Base-by-base conservation (phyloP, 2,113 vertebrate genomes). In the Aepyceros melampus region DNA sequence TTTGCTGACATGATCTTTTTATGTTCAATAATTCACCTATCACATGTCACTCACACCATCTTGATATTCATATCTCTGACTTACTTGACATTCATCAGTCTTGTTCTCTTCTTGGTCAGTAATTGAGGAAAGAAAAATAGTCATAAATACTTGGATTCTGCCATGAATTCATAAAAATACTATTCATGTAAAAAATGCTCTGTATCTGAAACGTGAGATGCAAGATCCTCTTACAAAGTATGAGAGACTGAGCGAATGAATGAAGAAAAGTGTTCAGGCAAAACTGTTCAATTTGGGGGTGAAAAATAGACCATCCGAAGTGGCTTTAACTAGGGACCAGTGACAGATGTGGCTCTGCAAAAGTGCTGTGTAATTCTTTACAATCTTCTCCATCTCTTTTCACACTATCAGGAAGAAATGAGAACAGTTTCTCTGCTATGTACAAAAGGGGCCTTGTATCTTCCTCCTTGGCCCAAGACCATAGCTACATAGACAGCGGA, bases 11-110 rank as follows among this genome's bases (percentile, higher is more conserved):
- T 51, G 94, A 96, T 96, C 88, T 78, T 97, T 97, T 97, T 96
- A 97, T 87, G 91, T 94, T 98, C 90, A 96, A 76, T 98, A 97
- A 95, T 98, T 97, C 92, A 97, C 82, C 71, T 93, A 67, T 96
- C 58, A n/a, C 31, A 21, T 93, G 62, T 97, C 96, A 97, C 40
- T 97, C 95, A 91, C 15, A 84, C 31, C n/a, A 84, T 81, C 49
- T 94, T 97, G 86, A 40, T 95, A 97, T 97, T 95, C 83, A 87
- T 60, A 92, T 67, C 49, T 97, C 25, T 51, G 58, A 86, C 85
- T 97, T 89, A 95, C 33, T 95, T 97, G 86, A 89, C 91, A 98
- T 93, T 94, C 91, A 94, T 14, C 58, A 40, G 45, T 15, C 86
- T 95, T 83, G 49, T 96, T 96, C 94, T 95, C 43, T 95, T 96